phyloP scores from a whole-genome alignment of 2,888 invertebrate genomes.

The Atethmia centrago region DNA sequence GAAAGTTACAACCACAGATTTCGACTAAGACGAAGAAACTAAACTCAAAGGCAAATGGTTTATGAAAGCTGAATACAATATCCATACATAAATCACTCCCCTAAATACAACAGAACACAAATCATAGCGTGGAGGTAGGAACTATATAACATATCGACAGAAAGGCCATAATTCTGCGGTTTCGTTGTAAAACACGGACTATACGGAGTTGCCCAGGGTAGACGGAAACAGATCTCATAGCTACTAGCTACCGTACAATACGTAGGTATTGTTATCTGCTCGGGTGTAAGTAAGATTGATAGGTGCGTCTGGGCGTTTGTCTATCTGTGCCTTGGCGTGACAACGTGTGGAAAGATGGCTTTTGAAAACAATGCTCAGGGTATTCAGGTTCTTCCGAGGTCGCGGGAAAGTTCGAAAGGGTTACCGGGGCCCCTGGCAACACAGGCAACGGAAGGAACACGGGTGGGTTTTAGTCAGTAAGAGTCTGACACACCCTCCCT shows the following conservation, averaged over 20 bases:
- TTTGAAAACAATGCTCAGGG: conserved; percentile 1
- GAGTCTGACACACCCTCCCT: too few species aligned
- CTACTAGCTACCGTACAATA: conserved; percentile 20
- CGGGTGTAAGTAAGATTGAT: conserved; percentile 16
- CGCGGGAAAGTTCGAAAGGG: too few species aligned
- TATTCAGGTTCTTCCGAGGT: too few species aligned
- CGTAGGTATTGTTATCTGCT: conserved; percentile 44
- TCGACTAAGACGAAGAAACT: neutral
- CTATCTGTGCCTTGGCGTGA: conserved; percentile 1
- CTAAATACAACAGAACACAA: conserved; percentile 30
- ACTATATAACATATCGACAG: conserved; percentile 1
- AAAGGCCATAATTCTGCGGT: conserved; percentile 41
- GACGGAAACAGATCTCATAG: conserved; percentile 28
- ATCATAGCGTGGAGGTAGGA: conserved; percentile 38
- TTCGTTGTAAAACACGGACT: conserved; percentile 23
- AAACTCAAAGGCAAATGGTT: neutral
- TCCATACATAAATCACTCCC: conserved; percentile 1
- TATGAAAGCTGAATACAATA: conserved; percentile 18
- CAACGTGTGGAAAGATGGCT: neutral
- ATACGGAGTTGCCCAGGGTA: conserved; percentile 9
- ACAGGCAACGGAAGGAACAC: too few species aligned
- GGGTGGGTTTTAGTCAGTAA: too few species aligned
- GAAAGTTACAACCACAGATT: neutral
- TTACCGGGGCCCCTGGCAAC: too few species aligned
- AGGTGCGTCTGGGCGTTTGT: conserved; percentile 9